A percentile compares a stretch with the other conserved stretches of the same genome.
These are phyloP conservation scores for Trachops cirrhosus DNA, from an alignment of 2,797 vertebrate genomes.

Conservation along the genomic window DNA sequence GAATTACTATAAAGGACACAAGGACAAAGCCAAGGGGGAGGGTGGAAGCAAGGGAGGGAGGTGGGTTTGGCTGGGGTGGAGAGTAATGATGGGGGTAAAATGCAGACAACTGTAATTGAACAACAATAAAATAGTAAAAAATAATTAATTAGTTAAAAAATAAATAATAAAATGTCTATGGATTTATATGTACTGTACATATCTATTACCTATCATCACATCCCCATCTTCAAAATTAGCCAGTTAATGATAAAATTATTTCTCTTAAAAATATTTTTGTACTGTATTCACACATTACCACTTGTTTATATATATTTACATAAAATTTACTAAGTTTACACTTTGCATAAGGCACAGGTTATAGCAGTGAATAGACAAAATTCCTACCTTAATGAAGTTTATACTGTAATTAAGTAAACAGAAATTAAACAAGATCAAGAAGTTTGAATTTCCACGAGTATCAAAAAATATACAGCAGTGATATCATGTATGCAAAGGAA, in stretches of 20 bases:
- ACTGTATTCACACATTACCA: neutral
- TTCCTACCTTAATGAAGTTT: neutral
- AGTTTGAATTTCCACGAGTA: neutral
- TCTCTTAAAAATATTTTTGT: neutral
- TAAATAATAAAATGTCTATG: neutral
- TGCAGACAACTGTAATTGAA: too few relatives aligned
- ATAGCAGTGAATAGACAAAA: neutral
- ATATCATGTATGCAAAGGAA: neutral
- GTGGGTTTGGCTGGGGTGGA: too few relatives aligned
- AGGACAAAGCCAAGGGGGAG: too few relatives aligned
- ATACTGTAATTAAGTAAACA: neutral
- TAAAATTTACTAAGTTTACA: neutral
- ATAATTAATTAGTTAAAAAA: too few relatives aligned
- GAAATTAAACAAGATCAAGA: neutral
- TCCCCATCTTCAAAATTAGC: neutral
- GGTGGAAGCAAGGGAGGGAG: too few relatives aligned
- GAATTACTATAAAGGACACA: too few relatives aligned
- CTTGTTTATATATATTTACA: neutral
- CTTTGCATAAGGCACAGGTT: neutral
- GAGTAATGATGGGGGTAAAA: too few relatives aligned
- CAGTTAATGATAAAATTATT: neutral
- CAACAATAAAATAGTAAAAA: too few relatives aligned
- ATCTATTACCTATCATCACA: neutral
- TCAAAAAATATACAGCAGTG: neutral
- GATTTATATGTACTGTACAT: neutral